Evolutionary conservation across 2,888 invertebrate species (phyloP).

Genomic region (Thymelicus lineola): DNA sequence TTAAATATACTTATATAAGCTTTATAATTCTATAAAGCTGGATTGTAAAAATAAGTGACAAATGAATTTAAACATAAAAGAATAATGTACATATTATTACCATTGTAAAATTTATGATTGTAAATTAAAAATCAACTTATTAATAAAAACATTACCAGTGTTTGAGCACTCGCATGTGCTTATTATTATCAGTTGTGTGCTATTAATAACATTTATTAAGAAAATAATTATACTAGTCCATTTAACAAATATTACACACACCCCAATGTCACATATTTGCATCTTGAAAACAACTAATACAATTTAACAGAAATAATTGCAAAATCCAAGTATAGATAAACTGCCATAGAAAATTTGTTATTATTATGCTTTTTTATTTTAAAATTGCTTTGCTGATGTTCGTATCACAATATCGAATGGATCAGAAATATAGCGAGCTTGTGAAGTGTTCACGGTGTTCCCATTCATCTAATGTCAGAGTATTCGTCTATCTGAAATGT

Average conservation of each 20-base stretch:
- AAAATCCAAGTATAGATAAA: conserved; percentile 8
- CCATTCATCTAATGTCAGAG: conserved; percentile 47
- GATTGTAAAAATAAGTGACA: conserved; percentile 7
- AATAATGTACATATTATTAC: conserved; percentile 3
- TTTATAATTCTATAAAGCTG: background rate
- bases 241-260: conserved; percentile 38
- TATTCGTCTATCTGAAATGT: conserved; percentile 68
- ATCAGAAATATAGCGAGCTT: conserved; percentile 19
- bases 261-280: conserved; percentile 28
- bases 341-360: conserved; percentile 14
- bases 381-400: conserved; percentile 16
- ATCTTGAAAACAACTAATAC: conserved; percentile 13
- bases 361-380: conserved; percentile 19
- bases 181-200: conserved; percentile 20
- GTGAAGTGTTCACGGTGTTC: conserved; percentile 40
- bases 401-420: conserved; percentile 22
- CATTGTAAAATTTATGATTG: conserved; percentile 11
- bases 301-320: conserved; percentile 21
- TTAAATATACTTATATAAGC: background rate
- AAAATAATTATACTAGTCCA: conserved; percentile 35
- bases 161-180: conserved; percentile 18
- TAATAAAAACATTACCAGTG: conserved; percentile 17
- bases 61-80: background rate
- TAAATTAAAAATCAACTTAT: conserved; percentile 10
- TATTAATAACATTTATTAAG: conserved; percentile 32